Evolutionary conservation across 1,140 invertebrate species (phyloP), one percentile per base, ranked within the genome.

Genomic region (Cotesia vestalis): DNA sequence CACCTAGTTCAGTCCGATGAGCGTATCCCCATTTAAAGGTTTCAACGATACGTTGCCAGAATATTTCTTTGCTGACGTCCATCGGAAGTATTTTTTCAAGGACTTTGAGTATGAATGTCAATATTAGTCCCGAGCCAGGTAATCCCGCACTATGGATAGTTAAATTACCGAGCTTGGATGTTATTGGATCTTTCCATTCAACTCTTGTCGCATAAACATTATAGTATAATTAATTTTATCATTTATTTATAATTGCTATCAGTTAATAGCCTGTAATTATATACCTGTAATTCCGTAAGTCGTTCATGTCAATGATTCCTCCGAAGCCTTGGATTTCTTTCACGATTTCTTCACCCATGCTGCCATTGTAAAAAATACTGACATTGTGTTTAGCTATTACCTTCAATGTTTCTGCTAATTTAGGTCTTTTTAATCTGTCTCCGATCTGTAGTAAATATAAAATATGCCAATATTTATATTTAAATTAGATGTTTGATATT

Each of bases 21-120:
- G 95, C 97, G 84, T 96, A 99, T 12, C 92, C 96, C 89, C 94
- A 98, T 85, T 99, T 99, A 80, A 98, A 96, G 1, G 94, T 91
- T 86, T 99, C 96, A 3, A 95, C 87, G 36, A 98, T 90, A 51
- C 94, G 90, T 74, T 98, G 96, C 88, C 90, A 91, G 14, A 90
- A 83, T 5, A 90, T 74, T 53, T 85, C 83, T n/a, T 80, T 80
- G 6, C 84, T 73, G 0, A 80, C 11, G 3, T 11, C 67, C 0
- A 77, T 78, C 2, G 81, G 74, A 4, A 91, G 76, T 74, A 91
- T 88, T 0, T 88, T 88, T 64, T 93, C 89, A 76, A 99, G 84
- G 40, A 98, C 89, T 77, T 95, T 95, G 62, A 98, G 81, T n/a
- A 98, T 96, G 79, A 95, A 96, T 0, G 89, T 87, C 11, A 98